Base-by-base conservation (phyloP, 2,888 invertebrate species). In the Ormyrus thymus region DNA sequence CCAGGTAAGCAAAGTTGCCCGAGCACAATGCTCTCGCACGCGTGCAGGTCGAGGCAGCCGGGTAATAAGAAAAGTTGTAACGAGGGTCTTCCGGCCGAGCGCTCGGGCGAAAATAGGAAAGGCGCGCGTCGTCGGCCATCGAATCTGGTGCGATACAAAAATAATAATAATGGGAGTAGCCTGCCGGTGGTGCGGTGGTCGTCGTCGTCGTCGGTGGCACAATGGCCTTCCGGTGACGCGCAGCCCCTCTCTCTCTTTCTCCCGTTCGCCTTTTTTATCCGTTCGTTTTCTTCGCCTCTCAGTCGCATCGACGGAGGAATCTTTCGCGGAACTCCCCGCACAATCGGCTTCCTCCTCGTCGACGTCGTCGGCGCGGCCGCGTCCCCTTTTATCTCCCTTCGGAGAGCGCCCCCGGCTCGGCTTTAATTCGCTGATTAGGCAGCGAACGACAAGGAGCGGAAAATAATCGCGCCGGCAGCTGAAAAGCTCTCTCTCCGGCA, bases 361-460 rank as follows among this genome's bases (percentile, higher is more conserved):
- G 15, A 46, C 45, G 62, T 61, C 13, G 7, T 43, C 8, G 10
- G n/a, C 4, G n/a, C 46, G 56, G 15, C 15, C 15, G 11, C n/a
- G 53, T 55, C 75, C 50, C 65, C 66, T 62, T 64, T 79, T 58
- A 10, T 51, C 48, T 50, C 46, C 15, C 58, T 46, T 59, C 10
- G 83, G 64, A 78, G 75, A 65, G 78, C 68, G 55, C 82, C 83
- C 82, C 84, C 84, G 83, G 85, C 86, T 86, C 83, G 83, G 84
- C 84, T 86, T 87, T 87, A 88, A 88, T 88, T 87, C 86, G 85
- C 87, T 88, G 88, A 88, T 87, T 87, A 88, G 87, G 86, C 86
- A 85, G 84, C 76, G 82, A 83, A 84, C 84, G 84, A 86, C 86
- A 85, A 87, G 85, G 84, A 87, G 84, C 84, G 85, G 85, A 86